A percentile compares a stretch with the other conserved stretches of the same genome.
Evolutionary conservation across 2,888 invertebrate species (phyloP).

Genomic region (Tenthredo notha): DNA sequence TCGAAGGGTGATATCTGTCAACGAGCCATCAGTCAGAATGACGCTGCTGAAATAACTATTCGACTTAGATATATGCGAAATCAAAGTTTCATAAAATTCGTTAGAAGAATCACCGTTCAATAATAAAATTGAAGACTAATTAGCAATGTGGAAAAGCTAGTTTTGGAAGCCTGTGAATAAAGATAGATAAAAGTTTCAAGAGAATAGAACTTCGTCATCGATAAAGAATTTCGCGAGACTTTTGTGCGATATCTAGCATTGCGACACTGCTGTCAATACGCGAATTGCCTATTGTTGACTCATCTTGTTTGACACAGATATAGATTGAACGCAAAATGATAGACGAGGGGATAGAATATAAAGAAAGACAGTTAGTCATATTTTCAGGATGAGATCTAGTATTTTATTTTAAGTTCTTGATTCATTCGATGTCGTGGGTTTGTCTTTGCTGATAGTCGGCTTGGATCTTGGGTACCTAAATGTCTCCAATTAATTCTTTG

Average conservation of each 20-base stretch:
- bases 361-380: constrained; percentile 35
- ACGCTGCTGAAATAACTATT: background rate
- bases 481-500: background rate
- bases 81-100: background rate
- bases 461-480: background rate
- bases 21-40: background rate
- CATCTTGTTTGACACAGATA: background rate
- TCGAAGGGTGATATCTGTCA: constrained; percentile 23
- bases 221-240: background rate
- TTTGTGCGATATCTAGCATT: background rate
- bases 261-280: background rate
- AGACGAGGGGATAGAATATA: background rate
- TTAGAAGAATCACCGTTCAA: background rate
- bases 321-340: background rate
- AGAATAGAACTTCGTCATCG: background rate
- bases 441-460: background rate
- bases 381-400: background rate
- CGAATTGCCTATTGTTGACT: background rate
- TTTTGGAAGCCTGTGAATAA: background rate
- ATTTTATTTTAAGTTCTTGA: background rate
- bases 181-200: background rate
- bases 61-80: background rate
- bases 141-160: background rate
- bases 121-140: background rate
- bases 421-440: background rate